These are phyloP conservation scores for Bovichtus variegatus DNA, from an alignment of 2,797 vertebrate species.

Conservation along the genomic window DNA sequence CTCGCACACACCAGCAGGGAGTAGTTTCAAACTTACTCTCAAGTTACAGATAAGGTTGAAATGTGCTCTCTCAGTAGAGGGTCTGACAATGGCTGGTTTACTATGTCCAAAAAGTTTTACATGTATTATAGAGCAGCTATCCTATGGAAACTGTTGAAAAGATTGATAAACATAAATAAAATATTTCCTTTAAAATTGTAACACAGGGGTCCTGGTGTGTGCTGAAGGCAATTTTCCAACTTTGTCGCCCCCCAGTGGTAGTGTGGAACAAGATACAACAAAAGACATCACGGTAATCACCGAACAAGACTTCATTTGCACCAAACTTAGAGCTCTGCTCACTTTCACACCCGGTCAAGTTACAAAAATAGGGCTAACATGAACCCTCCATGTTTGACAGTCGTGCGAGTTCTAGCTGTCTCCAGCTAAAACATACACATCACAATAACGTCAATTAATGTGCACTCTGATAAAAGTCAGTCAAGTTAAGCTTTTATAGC, in stretches of 20 bases:
- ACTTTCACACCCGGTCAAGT: background rate
- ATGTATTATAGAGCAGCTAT: background rate
- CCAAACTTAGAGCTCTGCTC: background rate
- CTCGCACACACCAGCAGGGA: slow-evolving; percentile 42
- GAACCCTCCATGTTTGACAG: background rate
- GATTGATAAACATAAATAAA: background rate
- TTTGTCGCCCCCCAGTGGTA: background rate
- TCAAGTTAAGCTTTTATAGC: background rate
- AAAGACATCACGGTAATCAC: background rate
- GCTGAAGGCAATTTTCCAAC: background rate
- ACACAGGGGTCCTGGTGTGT: background rate
- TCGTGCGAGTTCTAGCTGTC: background rate
- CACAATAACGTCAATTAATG: too few relatives aligned
- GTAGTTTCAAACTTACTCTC: slow-evolving; percentile 30
- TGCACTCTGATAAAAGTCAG: background rate
- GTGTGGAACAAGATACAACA: background rate
- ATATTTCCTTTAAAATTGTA: background rate
- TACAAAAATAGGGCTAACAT: background rate
- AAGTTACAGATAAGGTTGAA: slow-evolving; percentile 34
- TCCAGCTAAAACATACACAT: background rate
- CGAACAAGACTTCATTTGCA: background rate
- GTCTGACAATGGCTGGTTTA: background rate
- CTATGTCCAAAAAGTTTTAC: background rate
- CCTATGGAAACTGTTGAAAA: background rate
- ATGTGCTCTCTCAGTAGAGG: slow-evolving; percentile 9